Conservation (phyloP, 2,113 vertebrate species). For the Leucosticte australis region DNA sequence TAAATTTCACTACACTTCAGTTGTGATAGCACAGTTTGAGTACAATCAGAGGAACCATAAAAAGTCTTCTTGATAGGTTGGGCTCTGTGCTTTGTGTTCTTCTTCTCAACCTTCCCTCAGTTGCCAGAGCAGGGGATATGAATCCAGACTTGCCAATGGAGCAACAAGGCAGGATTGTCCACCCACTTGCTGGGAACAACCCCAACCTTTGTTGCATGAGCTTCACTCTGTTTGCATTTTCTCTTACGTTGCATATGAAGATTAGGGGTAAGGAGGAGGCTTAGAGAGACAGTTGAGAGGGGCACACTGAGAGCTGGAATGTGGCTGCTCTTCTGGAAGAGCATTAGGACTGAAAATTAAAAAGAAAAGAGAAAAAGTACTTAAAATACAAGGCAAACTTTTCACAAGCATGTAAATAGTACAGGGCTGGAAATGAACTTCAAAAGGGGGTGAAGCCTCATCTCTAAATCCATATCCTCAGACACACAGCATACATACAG, state of each 20-base stretch:
- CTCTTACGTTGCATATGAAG: constrained; percentile 52
- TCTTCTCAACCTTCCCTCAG: constrained; percentile 69
- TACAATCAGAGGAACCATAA: constrained; percentile 65
- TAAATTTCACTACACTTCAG: constrained; percentile 38
- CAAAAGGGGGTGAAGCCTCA: neutral
- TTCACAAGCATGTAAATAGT: neutral
- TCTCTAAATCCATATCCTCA: neutral
- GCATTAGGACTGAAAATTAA: constrained; percentile 84
- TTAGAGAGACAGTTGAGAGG: constrained; percentile 86
- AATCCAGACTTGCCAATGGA: constrained; percentile 44
- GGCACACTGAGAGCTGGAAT: constrained; percentile 84
- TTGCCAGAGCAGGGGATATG: constrained; percentile 31
- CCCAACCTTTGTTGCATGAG: constrained; percentile 42
- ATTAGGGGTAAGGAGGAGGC: constrained; percentile 78
- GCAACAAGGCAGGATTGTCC: constrained; percentile 67
- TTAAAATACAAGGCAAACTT: constrained; percentile 20
- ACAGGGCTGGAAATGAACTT: neutral
- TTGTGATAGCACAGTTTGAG: constrained; percentile 49
- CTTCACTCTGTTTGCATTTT: constrained; percentile 53
- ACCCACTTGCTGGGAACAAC: constrained; percentile 48
- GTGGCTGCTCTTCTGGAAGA: constrained; percentile 78
- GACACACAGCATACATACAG: neutral
- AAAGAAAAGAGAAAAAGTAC: constrained; percentile 39
- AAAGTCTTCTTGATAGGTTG: constrained; percentile 51
- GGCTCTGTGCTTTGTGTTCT: constrained; percentile 71